phyloP scores from a whole-genome alignment of 2,797 vertebrate species.

The Parauchenoglanis punctatus region DNA sequence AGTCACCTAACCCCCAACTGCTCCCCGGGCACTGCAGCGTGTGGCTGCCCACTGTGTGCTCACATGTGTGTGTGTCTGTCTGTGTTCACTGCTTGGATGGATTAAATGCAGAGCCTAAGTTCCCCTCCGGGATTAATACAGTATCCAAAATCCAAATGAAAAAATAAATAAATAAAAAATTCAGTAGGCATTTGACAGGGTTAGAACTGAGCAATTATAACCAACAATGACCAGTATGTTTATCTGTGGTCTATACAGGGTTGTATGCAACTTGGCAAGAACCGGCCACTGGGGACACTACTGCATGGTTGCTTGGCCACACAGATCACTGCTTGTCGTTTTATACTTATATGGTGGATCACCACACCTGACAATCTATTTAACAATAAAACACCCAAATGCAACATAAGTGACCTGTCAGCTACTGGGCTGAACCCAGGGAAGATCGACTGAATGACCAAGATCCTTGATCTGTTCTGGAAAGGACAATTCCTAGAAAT shows the following conservation, averaged over 20 bases:
- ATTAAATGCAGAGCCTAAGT: too few species aligned
- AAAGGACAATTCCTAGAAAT: slow-evolving; percentile 10
- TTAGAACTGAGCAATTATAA: not conserved
- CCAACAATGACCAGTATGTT: not conserved
- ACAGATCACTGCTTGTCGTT: not conserved
- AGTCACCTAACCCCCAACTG: too few species aligned
- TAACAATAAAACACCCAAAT: not conserved
- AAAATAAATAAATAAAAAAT: too few species aligned
- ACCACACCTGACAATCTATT: not conserved
- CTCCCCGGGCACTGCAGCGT: too few species aligned
- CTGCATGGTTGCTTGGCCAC: not conserved
- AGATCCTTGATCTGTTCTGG: not conserved
- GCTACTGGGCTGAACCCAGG: not conserved
- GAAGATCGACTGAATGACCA: not conserved
- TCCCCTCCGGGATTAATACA: too few species aligned
- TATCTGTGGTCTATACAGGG: not conserved
- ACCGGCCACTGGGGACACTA: not conserved
- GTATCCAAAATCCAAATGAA: too few species aligned
- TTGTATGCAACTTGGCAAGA: not conserved
- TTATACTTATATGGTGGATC: not conserved
- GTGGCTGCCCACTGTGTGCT: too few species aligned
- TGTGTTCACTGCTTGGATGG: too few species aligned
- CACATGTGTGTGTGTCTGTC: too few species aligned
- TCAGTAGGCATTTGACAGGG: not conserved
- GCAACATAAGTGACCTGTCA: not conserved